Evolutionary conservation across 2,888 invertebrate genomes (phyloP).

Genomic region (Gonocerus acuteangulatus): DNA sequence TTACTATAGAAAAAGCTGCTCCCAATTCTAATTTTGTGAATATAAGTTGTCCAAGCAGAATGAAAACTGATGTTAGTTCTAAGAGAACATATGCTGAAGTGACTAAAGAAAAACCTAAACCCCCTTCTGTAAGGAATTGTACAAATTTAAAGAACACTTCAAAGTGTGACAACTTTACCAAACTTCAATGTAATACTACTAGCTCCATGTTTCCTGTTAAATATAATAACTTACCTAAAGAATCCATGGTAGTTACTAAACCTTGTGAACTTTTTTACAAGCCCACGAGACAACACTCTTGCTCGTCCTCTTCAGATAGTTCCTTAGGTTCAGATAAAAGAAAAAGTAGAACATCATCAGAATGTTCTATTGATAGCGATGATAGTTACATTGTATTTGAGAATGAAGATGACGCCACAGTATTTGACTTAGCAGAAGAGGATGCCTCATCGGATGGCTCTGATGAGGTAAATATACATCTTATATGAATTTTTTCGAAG

Average conservation of each 20-base stretch:
- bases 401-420: conserved; percentile 24
- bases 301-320: background rate
- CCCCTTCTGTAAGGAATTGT: background rate
- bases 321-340: background rate
- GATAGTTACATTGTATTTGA: conserved; percentile 40
- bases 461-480: conserved; percentile 17
- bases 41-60: background rate
- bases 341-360: conserved; percentile 33
- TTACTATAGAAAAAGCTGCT: background rate
- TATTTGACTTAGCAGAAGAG: conserved; percentile 22
- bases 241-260: background rate
- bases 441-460: conserved; percentile 21
- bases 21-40: too few species aligned
- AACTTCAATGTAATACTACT: background rate
- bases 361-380: conserved; percentile 40
- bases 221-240: background rate
- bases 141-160: background rate
- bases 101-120: conserved; percentile 19
- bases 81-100: conserved; percentile 32
- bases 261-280: background rate
- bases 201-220: background rate
- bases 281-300: background rate
- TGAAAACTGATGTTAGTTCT: background rate
- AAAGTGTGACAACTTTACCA: background rate
- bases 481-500: background rate